Evolutionary conservation across 2,888 invertebrate genomes (phyloP).

Genomic region (Anoplius nigerrimus): DNA sequence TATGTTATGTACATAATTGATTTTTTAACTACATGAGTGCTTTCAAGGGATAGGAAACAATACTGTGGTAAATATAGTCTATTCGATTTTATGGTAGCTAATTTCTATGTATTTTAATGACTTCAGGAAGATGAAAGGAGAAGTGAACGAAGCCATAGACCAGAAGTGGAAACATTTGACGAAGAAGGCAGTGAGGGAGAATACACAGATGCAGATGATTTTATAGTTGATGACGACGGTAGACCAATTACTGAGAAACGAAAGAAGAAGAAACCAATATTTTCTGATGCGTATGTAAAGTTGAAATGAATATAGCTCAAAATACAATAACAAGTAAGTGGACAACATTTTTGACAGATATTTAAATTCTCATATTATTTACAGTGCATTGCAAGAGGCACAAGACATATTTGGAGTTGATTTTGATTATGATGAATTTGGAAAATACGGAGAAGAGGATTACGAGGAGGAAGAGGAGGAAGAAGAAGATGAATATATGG

Average conservation of each 20-base stretch:
- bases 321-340: slow-evolving; percentile 15
- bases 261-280: slow-evolving; percentile 87
- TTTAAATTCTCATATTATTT: neutral
- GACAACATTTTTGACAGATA: slow-evolving; percentile 13
- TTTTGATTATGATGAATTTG: slow-evolving; percentile 95
- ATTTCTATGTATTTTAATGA: slow-evolving; percentile 32
- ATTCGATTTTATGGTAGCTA: neutral
- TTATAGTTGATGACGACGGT: slow-evolving; percentile 93
- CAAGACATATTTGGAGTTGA: slow-evolving; percentile 99
- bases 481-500: slow-evolving; percentile 87
- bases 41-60: too few species aligned
- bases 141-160: slow-evolving; percentile 83
- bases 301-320: slow-evolving; percentile 5
- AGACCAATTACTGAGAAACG: slow-evolving; percentile 87
- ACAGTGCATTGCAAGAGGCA: slow-evolving; percentile 93
- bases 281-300: slow-evolving; percentile 87
- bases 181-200: slow-evolving; percentile 88
- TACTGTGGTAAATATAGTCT: too few species aligned
- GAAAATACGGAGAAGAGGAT: slow-evolving; percentile 90
- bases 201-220: slow-evolving; percentile 89
- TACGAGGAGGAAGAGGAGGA: slow-evolving; percentile 91
- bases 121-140: slow-evolving; percentile 86
- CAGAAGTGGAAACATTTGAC: slow-evolving; percentile 81
- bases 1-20: too few species aligned
- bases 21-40: too few species aligned